phyloP scores from a whole-genome alignment of 2,113 vertebrate species.

The Triplophysa dalaica region DNA sequence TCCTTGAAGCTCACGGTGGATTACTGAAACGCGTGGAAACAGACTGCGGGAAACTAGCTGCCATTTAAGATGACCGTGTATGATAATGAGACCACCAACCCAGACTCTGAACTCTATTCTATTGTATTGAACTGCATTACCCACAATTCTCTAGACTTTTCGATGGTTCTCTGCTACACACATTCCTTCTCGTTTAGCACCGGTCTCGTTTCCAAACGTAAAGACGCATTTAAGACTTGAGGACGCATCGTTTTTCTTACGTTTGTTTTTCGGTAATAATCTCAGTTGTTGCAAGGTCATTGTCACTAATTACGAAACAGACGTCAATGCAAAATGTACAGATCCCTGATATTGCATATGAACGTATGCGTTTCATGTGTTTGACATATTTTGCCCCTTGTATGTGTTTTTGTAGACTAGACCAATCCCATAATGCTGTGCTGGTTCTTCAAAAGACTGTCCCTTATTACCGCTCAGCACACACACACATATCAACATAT shows the following conservation, averaged over 20 bases:
- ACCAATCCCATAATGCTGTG: constrained; percentile 67
- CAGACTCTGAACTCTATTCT: constrained; percentile 42
- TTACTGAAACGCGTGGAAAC: constrained; percentile 19
- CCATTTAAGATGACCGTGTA: constrained; percentile 47
- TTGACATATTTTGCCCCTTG: constrained; percentile 78
- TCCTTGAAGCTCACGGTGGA: constrained; percentile 8
- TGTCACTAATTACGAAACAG: constrained; percentile 80
- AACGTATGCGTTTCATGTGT: constrained; percentile 76
- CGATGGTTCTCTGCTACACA: constrained; percentile 49
- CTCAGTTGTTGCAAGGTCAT: constrained; percentile 74
- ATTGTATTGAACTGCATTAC: constrained; percentile 40
- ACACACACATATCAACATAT: constrained; percentile 58
- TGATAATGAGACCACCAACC: constrained; percentile 42
- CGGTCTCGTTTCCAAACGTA: constrained; percentile 32
- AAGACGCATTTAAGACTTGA: constrained; percentile 41
- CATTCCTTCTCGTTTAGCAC: constrained; percentile 53
- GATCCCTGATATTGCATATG: constrained; percentile 85
- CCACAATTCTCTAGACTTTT: constrained; percentile 42
- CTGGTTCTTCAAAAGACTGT: constrained; percentile 80
- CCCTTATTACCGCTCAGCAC: constrained; percentile 71
- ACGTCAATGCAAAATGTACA: constrained; percentile 89
- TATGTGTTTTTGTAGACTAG: constrained; percentile 82
- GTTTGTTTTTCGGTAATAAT: constrained; percentile 81
- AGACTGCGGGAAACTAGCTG: constrained; percentile 46
- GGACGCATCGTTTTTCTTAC: constrained; percentile 33